A percentile compares a stretch with the other conserved stretches of the same genome.
Evolutionary conservation across 2,888 invertebrate species (phyloP).

Genomic region (Deladenus siricidicola): DNA sequence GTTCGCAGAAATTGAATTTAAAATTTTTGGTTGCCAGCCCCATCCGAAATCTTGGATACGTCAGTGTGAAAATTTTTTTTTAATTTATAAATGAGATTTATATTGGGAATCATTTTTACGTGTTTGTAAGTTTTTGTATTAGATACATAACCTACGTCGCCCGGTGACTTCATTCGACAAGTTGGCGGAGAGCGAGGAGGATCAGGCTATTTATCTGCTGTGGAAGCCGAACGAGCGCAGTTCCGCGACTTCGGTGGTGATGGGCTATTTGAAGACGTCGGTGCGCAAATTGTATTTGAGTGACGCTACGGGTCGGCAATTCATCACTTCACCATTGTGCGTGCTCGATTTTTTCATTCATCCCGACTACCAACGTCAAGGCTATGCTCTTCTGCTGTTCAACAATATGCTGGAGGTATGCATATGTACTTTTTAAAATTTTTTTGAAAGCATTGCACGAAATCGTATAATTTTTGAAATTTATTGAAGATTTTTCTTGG

Average conservation of each 20-base stretch:
- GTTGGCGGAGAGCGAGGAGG: constrained; percentile 43
- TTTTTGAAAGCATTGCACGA: no score
- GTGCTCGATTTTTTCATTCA: constrained; percentile 80
- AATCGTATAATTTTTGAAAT: no score
- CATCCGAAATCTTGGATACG: no score
- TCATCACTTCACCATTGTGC: constrained; percentile 20
- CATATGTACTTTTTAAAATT: no score
- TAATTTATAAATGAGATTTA: no score
- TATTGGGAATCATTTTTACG: no score
- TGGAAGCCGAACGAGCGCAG: constrained; percentile 37
- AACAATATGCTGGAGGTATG: constrained; percentile 73
- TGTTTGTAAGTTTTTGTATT: no score
- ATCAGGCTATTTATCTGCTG: constrained; percentile 43
- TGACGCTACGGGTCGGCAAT: constrained; percentile 33
- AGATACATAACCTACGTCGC: neutral
- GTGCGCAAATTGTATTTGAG: constrained; percentile 63
- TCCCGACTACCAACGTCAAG: constrained; percentile 73
- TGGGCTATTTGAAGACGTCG: constrained; percentile 4
- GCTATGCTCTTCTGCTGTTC: constrained; percentile 74
- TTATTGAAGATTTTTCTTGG: no score
- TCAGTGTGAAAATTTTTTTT: no score
- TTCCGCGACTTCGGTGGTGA: neutral
- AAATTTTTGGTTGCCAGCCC: no score
- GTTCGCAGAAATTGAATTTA: no score
- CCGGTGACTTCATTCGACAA: constrained; percentile 49